phyloP scores from a whole-genome alignment of 2,888 invertebrate species.

The Aporophyla lueneburgensis region DNA sequence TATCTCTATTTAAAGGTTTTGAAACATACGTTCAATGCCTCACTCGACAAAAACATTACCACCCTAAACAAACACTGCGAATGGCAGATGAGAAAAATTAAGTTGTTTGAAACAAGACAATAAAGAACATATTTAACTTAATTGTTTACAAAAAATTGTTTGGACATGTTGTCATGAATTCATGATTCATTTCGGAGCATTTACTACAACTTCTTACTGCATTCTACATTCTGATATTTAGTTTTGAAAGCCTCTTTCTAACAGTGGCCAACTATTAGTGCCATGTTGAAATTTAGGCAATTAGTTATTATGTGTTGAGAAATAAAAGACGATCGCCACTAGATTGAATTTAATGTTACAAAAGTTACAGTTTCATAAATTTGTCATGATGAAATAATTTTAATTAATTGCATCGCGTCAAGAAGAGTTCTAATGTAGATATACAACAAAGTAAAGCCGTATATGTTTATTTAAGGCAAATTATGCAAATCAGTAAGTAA shows the following conservation, averaged over 20 bases:
- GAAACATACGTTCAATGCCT: background rate
- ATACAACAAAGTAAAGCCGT: background rate
- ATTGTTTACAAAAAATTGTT: constrained; percentile 33
- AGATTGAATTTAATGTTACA: background rate
- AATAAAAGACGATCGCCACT: constrained; percentile 17
- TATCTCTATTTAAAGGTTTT: background rate
- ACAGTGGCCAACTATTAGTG: background rate
- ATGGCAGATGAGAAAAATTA: background rate
- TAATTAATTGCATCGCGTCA: background rate
- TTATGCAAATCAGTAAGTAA: constrained; percentile 39
- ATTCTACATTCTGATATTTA: background rate
- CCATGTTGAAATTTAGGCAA: constrained; percentile 10
- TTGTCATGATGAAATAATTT: constrained; percentile 9
- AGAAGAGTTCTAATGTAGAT: background rate
- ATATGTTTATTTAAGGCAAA: constrained; percentile 13
- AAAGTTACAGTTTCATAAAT: constrained; percentile 21
- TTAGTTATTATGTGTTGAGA: constrained; percentile 24
- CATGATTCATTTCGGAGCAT: constrained; percentile 10
- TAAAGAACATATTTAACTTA: background rate
- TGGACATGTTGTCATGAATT: constrained; percentile 13
- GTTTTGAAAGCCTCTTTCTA: background rate
- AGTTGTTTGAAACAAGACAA: background rate
- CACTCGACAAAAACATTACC: background rate
- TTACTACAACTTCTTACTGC: background rate
- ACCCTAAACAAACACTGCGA: background rate